Conservation (phyloP, 1,140 invertebrate genomes). For the Ganaspis sp. region DNA sequence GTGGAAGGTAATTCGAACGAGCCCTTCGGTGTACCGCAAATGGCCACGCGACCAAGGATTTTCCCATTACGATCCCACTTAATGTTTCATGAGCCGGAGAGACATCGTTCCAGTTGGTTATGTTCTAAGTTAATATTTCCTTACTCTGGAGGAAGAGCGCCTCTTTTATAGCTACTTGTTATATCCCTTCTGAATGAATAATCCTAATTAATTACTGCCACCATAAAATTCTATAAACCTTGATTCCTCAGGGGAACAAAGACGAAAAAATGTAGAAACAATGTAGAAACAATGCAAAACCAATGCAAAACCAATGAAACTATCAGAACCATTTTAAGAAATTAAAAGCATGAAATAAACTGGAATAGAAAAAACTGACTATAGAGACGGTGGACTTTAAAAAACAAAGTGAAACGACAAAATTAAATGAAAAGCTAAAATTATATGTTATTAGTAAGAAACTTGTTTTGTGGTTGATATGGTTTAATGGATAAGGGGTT, state of each 20-base stretch:
- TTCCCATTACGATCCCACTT: slow-evolving; percentile 55
- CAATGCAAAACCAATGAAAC: neutral
- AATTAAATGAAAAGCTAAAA: neutral
- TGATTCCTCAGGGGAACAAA: neutral
- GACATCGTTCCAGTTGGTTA: slow-evolving; percentile 37
- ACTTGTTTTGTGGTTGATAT: neutral
- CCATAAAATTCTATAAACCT: neutral
- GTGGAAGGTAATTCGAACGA: slow-evolving; percentile 58
- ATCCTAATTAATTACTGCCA: neutral
- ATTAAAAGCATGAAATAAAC: neutral
- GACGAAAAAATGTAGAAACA: neutral
- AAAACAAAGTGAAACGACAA: neutral
- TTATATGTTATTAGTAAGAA: neutral
- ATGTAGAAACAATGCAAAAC: too few relatives aligned
- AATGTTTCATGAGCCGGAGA: slow-evolving; percentile 56
- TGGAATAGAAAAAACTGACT: neutral
- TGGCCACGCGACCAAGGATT: slow-evolving; percentile 65
- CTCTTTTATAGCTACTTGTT: slow-evolving; percentile 1
- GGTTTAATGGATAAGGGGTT: neutral
- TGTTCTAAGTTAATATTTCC: slow-evolving; percentile 29
- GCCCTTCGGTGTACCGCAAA: slow-evolving; percentile 52
- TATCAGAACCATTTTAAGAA: neutral
- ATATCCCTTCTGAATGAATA: slow-evolving; percentile 22
- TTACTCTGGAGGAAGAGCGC: neutral
- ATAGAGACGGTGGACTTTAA: too few relatives aligned